Conservation (phyloP, 1,140 invertebrate species). For the Bombus balteatus region DNA sequence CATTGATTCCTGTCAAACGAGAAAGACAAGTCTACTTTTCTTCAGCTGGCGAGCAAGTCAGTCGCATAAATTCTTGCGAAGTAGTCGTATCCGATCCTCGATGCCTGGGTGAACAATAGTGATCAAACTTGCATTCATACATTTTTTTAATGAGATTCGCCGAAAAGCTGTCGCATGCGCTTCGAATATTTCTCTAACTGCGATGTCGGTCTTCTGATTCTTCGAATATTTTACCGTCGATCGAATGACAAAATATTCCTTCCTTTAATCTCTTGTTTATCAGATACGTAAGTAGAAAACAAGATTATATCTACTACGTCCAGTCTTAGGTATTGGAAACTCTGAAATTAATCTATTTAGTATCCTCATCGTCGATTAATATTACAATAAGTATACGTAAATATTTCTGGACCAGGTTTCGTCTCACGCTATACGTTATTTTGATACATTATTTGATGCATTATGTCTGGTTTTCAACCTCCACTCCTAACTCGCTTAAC, state of each 20-base stretch:
- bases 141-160: neutral
- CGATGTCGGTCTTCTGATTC: slow-evolving; percentile 3
- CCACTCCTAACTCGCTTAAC: neutral
- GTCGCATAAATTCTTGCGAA: slow-evolving; percentile 44
- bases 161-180: neutral
- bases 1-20: slow-evolving; percentile 48
- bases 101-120: neutral
- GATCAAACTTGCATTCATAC: slow-evolving; percentile 42
- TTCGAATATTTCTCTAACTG: neutral
- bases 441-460: no score
- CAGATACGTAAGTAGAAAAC: no score
- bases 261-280: no score
- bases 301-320: no score
- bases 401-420: no score
- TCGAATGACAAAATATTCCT: no score
- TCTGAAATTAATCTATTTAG: no score
- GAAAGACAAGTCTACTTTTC: slow-evolving; percentile 48
- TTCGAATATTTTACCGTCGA: neutral
- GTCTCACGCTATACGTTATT: no score
- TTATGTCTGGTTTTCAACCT: neutral
- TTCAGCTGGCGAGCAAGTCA: slow-evolving; percentile 33
- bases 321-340: no score
- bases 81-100: neutral
- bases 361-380: no score
- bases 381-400: no score